A percentile compares a stretch with the other conserved stretches of the same genome.
phyloP scores from a whole-genome alignment of 2,888 invertebrate genomes.

The Tubulanus polymorphus region DNA sequence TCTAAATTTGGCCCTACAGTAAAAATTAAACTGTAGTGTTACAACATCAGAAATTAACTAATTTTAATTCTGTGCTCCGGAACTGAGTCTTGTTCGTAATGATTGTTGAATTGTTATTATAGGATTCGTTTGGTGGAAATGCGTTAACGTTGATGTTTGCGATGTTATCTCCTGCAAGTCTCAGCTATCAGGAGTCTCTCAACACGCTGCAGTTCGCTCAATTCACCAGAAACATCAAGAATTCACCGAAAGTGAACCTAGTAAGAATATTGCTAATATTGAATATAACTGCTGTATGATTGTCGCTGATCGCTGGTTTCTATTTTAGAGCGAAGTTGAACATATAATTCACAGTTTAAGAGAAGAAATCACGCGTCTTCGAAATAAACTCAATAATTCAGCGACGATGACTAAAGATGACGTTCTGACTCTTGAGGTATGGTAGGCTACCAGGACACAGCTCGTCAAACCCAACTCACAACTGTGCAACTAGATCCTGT shows the following conservation, averaged over 20 bases:
- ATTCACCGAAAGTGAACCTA: constrained; percentile 37
- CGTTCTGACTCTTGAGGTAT: constrained; percentile 41
- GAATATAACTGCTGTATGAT: background rate
- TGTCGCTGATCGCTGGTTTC: too few species aligned
- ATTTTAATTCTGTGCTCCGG: background rate
- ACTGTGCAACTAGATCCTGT: background rate
- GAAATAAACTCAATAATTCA: constrained; percentile 35
- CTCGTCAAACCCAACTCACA: background rate
- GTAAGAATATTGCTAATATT: constrained; percentile 24
- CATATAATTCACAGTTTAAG: constrained; percentile 39
- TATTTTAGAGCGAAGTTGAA: constrained; percentile 38
- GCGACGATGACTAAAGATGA: constrained; percentile 41
- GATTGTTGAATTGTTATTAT: constrained; percentile 13
- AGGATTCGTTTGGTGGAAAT: constrained; percentile 46
- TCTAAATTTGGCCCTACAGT: too few species aligned
- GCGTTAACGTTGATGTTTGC: constrained; percentile 38
- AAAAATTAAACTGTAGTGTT: too few species aligned
- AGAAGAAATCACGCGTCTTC: constrained; percentile 38
- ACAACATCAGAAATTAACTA: too few species aligned
- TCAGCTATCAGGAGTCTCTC: constrained; percentile 31
- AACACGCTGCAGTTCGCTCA: constrained; percentile 32
- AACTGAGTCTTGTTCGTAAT: background rate
- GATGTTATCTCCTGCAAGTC: constrained; percentile 34
- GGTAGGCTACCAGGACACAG: background rate
- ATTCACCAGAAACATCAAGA: constrained; percentile 35